Base-by-base conservation (phyloP, 2,888 invertebrate species). In the Caenorhabditis becei region DNA sequence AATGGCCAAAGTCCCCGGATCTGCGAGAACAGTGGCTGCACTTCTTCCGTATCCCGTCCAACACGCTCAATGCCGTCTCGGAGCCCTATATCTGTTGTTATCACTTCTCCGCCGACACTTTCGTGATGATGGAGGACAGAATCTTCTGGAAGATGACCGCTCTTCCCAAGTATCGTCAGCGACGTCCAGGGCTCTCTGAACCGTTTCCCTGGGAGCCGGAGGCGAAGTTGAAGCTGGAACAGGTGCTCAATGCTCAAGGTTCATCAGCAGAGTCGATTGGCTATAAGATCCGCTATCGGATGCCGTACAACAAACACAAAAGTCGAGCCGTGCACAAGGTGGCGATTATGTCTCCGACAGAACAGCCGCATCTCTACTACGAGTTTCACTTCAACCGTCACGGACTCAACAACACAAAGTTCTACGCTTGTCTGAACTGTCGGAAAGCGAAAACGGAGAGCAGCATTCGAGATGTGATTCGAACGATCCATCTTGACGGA, bases 361-460 rank as follows among this genome's bases (percentile, higher is more conserved):
- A 71, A 7, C 66, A 75, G 20, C 77, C 80, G 28, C 78, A 84
- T 59, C 41, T 82, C 3, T 86, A 65, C 66, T 80, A 82, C 49
- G 84, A 84, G 56, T 86, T 84, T 58, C 83, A 83, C 47, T 84
- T 80, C 58, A 86, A 86, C 78, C 66, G 86, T 20, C 66, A 79
- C 37, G 79, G 77, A 26, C 49, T 66, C 16, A 74, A 83, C 56
- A 70, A 77, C 14, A 77, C 80, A n/a, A 84, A 84, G 37, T 86
- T 80, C 44, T 86, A 83, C 61, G 69, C 84, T 1, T 86, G 86
- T 69, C 59, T 86, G 37, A 80, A 71, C 28, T 86, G 86, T 47
- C 71, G 84, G 10, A 86, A 85, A 62, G 82, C 84, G 0, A 86
- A 86, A 56, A 61, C 65, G 11, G 83, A 84, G 32, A 82, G 84